Percentiles rank a stretch among this genome's conserved stretches.
phyloP scores from a whole-genome alignment of 2,113 vertebrate genomes.

The Microcebus tavaratra region DNA sequence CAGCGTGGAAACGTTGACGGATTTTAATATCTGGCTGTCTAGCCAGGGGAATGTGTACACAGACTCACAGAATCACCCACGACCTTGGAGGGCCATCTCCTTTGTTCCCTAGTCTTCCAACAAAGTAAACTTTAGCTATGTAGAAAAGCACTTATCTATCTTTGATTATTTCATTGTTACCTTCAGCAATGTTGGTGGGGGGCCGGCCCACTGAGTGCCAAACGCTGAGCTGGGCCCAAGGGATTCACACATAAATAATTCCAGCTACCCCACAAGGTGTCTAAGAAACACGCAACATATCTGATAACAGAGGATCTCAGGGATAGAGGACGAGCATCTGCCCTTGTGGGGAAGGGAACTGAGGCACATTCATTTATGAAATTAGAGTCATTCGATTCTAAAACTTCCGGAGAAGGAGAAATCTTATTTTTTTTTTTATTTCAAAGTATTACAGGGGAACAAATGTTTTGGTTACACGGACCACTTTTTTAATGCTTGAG shows the following conservation, averaged over 20 bases:
- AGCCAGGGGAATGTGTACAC: not conserved
- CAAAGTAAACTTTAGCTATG: not conserved
- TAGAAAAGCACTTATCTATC: not conserved
- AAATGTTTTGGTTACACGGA: no score
- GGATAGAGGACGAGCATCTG: not conserved
- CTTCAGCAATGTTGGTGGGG: not conserved
- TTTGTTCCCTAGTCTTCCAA: not conserved
- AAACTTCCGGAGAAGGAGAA: not conserved
- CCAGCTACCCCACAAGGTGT: not conserved
- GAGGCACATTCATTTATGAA: not conserved
- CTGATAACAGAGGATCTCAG: not conserved
- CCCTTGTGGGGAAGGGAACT: not conserved
- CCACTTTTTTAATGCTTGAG: no score
- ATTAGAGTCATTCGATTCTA: not conserved
- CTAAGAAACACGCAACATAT: not conserved
- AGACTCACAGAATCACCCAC: not conserved
- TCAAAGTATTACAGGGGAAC: no score
- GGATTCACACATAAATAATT: not conserved
- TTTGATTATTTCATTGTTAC: not conserved
- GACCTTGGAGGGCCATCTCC: slow-evolving; percentile 31
- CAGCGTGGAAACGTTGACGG: not conserved
- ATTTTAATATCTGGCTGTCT: slow-evolving; percentile 61
- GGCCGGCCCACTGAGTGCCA: not conserved
- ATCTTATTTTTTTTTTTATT: no score
- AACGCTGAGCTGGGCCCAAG: not conserved